Evolutionary conservation across 2,113 vertebrate species (phyloP), one percentile per base, ranked within the genome.

Genomic region (Nothoprocta pentlandii): DNA sequence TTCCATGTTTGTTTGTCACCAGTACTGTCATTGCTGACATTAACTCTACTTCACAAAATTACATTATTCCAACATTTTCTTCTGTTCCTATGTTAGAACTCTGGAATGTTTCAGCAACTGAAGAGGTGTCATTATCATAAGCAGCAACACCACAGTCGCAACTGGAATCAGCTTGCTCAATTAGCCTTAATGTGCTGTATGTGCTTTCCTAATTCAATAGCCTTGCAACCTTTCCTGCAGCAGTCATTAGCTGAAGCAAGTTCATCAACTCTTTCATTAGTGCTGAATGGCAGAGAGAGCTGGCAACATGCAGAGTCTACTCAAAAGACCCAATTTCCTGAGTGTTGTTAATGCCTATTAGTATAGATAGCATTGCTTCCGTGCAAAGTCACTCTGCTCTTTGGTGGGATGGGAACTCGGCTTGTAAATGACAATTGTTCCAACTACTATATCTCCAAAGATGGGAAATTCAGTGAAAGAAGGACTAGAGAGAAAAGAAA

Each of bases 221-320:
- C 41, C 51, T 75, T 75, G 68, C 88, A 95, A 78, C 69, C 56
- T 88, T 92, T 89, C 34, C 89, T 93, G 80, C 77, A 92, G 86
- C 83, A 91, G 76, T 82, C 90, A 71, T 84, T 80, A 51, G 47
- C 46, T 93, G 80, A 76, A 92, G 64, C 46, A 80, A 96, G 86
- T 86, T 92, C 88, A 88, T 54, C 71, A 83, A 20, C 88, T 85
- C 49, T 85, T 80, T 90, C 46, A 81, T 83, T 92, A 93, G 54
- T 28, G 64, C 41, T 78, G 82, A 88, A 79, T 22, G 46, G 44
- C 47, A 91, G 76, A 66, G 44, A 80, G 59, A 87, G 68, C 19
- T n/a, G 51, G 73, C 46, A 90, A 46, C 61, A 77, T 7, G 46
- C 26, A 59, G 78, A 76, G 73, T 9, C 71, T 67, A 5, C 62